These are phyloP conservation scores for Siphonodentalium dalli DNA, from an alignment of 2,888 invertebrate species.

Conservation along the genomic window DNA sequence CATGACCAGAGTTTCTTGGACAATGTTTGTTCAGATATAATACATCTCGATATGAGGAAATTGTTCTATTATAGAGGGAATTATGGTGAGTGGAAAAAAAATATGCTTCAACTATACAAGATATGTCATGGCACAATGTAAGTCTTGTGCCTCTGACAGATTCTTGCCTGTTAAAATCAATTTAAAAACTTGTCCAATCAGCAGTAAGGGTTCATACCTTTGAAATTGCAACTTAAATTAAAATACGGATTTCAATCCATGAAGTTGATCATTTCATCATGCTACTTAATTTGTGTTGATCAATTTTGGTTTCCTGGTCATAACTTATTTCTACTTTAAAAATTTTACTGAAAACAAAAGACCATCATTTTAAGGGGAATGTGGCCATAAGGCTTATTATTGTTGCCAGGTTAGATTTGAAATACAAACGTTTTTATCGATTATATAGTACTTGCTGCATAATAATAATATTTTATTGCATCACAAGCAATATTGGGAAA, in stretches of 20 bases:
- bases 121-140: no score
- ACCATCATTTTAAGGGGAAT: neutral
- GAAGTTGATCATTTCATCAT: no score
- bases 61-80: constrained; percentile 93
- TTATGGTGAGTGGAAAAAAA: constrained; percentile 47
- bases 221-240: no score
- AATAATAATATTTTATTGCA: neutral
- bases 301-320: no score
- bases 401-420: neutral
- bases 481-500: no score
- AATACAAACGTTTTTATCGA: neutral
- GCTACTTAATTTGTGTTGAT: no score
- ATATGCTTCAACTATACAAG: neutral
- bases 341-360: no score
- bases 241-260: no score
- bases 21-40: constrained; percentile 98
- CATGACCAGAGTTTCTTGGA: constrained; percentile 99
- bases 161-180: neutral
- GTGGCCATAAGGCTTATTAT: neutral
- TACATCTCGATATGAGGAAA: constrained; percentile 94
- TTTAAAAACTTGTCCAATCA: no score
- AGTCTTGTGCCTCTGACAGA: no score
- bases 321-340: no score
- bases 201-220: no score
- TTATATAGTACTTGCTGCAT: neutral